Percentiles rank a stretch among this genome's conserved stretches.
phyloP scores from a whole-genome alignment of 2,113 vertebrate genomes.

The Pterophyllum scalare region DNA sequence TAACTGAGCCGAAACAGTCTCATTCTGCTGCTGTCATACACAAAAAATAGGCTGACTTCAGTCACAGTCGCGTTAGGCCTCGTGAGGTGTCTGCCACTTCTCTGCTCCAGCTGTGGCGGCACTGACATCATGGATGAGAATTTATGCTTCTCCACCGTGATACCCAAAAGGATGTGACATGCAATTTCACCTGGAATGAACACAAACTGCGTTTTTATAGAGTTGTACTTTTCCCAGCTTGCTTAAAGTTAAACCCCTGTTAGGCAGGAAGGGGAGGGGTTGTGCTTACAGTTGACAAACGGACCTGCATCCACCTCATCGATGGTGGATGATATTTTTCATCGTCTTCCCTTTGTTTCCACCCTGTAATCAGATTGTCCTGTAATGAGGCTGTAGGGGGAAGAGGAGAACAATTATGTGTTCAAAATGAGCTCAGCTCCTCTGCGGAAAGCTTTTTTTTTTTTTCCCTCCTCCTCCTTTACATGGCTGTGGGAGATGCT shows the following conservation, averaged over 20 bases:
- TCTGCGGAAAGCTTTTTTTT: constrained; percentile 60
- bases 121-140: constrained; percentile 51
- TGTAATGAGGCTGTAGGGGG: constrained; percentile 76
- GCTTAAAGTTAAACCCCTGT: constrained; percentile 7
- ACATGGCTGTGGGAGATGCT: constrained; percentile 64
- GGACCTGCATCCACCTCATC: constrained; percentile 37
- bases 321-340: constrained; percentile 38
- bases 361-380: constrained; percentile 67
- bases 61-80: constrained; percentile 21
- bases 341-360: constrained; percentile 62
- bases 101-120: constrained; percentile 12
- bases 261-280: not conserved
- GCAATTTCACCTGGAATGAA: constrained; percentile 66
- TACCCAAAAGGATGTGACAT: constrained; percentile 60
- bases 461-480: not conserved
- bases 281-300: not conserved
- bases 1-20: constrained; percentile 73
- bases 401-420: constrained; percentile 76
- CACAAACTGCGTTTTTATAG: constrained; percentile 56
- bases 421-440: constrained; percentile 79
- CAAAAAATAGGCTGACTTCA: constrained; percentile 65
- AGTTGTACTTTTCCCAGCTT: constrained; percentile 27
- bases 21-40: constrained; percentile 72
- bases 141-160: constrained; percentile 50
- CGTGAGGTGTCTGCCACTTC: constrained; percentile 25